Percentiles rank a stretch among this genome's conserved stretches.
These are phyloP conservation scores for Halcyon senegalensis DNA, from an alignment of 2,113 vertebrate species.

Conservation along the genomic window DNA sequence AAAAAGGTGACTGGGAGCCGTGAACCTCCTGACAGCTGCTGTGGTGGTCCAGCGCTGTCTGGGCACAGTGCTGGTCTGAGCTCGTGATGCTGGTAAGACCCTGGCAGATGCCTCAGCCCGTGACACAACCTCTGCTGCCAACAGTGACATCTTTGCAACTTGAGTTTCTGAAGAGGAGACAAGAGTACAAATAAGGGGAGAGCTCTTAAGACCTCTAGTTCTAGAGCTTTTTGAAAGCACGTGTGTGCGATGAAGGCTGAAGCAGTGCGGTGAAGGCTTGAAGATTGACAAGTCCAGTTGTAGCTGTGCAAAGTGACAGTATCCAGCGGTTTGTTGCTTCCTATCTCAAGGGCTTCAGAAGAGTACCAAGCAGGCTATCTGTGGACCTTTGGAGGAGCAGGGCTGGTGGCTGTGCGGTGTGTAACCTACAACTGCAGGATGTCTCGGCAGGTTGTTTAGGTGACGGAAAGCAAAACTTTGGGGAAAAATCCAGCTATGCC, in stretches of 20 bases:
- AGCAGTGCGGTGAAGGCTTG: background rate
- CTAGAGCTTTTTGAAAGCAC: background rate
- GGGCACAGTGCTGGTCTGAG: background rate
- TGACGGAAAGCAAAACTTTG: background rate
- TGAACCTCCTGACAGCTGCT: background rate
- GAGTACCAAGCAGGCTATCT: background rate
- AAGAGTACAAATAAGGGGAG: background rate
- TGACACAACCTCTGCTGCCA: too few relatives aligned
- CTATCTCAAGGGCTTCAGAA: background rate
- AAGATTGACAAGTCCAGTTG: background rate
- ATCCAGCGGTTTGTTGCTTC: background rate
- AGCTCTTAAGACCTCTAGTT: background rate
- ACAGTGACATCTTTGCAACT: background rate
- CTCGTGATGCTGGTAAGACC: background rate
- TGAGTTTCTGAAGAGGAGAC: background rate
- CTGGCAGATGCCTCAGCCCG: background rate
- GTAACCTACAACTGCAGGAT: background rate
- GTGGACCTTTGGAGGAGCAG: background rate
- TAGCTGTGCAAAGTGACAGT: background rate
- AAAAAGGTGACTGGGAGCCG: background rate
- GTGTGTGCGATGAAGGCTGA: background rate
- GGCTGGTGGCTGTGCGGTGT: background rate
- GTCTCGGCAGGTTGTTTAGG: background rate
- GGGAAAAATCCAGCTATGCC: background rate
- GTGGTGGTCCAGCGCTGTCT: background rate